Evolutionary conservation across 1,140 invertebrate species (phyloP).

Genomic region (Drosophila paulistorum): DNA sequence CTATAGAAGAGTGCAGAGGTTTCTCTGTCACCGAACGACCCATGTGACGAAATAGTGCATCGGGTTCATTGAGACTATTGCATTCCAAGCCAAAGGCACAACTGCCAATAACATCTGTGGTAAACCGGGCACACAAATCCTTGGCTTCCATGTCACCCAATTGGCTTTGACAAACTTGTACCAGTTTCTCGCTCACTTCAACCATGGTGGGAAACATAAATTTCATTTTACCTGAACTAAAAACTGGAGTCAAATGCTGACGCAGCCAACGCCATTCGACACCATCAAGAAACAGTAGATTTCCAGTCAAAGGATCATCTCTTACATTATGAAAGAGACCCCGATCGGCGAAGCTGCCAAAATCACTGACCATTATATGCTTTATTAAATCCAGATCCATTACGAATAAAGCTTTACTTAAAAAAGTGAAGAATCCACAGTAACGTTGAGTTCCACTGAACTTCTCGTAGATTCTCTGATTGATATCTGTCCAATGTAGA

Average conservation of each 20-base stretch:
- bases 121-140: conserved; percentile 84
- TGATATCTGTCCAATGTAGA: conserved; percentile 65
- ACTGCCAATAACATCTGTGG: conserved; percentile 86
- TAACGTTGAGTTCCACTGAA: conserved; percentile 46
- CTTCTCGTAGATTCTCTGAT: conserved; percentile 51
- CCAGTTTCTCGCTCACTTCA: conserved; percentile 72
- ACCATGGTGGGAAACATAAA: conserved; percentile 84
- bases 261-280: conserved; percentile 86
- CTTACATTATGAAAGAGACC: conserved; percentile 83
- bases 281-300: conserved; percentile 84
- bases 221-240: conserved; percentile 87
- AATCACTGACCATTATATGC: conserved; percentile 85
- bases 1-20: conserved; percentile 26
- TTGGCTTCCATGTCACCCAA: conserved; percentile 68
- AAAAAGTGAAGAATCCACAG: conserved; percentile 62
- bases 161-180: conserved; percentile 23
- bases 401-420: conserved; percentile 61
- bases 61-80: conserved; percentile 83
- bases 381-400: conserved; percentile 83
- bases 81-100: conserved; percentile 86
- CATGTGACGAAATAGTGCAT: conserved; percentile 84
- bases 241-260: conserved; percentile 86
- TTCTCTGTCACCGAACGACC: conserved; percentile 37
- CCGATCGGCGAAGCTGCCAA: conserved; percentile 84
- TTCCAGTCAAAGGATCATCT: conserved; percentile 84